Conservation (phyloP, 1,140 invertebrate genomes). For the Halyomorpha halys region DNA sequence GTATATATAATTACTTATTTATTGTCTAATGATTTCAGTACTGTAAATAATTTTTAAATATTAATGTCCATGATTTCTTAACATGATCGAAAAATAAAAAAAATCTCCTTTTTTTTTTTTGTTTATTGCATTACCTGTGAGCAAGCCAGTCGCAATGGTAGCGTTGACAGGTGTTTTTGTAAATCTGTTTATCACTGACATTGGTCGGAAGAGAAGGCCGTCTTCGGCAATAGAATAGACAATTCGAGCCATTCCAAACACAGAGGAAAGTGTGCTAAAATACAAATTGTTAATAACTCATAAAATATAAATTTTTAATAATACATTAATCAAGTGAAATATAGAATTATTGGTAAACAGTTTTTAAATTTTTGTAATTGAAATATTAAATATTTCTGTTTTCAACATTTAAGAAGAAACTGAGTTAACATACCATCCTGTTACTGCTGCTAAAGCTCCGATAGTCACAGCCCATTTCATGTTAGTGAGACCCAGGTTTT, state of each 20-base stretch:
- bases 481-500: constrained; percentile 57
- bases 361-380: neutral
- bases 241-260: constrained; percentile 69
- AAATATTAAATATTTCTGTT: neutral
- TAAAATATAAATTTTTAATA: too few species aligned
- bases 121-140: constrained; percentile 19
- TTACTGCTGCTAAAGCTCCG: constrained; percentile 38
- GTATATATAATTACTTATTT: neutral
- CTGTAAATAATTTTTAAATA: too few species aligned
- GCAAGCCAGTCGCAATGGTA: constrained; percentile 19
- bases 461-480: constrained; percentile 77
- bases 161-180: constrained; percentile 23
- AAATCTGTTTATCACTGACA: constrained; percentile 52
- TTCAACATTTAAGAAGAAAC: too few species aligned
- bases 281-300: too few species aligned
- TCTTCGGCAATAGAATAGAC: constrained; percentile 80
- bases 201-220: constrained; percentile 67
- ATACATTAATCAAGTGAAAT: too few species aligned
- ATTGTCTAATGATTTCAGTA: constrained; percentile 40
- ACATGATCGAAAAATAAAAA: neutral
- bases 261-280: constrained; percentile 62
- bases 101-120: neutral
- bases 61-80: too few species aligned
- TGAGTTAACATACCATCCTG: constrained; percentile 14
- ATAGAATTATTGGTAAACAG: neutral